phyloP scores from a whole-genome alignment of 2,888 invertebrate species.

The Liposcelis brunnea region DNA sequence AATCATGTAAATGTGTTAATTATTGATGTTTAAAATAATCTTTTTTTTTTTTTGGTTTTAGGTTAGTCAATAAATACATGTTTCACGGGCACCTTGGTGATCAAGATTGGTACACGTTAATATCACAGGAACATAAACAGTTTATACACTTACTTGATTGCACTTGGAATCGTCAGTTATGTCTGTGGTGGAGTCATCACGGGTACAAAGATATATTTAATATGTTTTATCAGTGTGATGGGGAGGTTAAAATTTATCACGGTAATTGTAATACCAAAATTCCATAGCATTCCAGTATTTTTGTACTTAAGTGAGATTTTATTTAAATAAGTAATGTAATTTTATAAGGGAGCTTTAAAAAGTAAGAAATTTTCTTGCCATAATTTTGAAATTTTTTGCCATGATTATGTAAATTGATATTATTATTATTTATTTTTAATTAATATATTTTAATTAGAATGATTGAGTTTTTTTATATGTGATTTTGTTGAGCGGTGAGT shows the following conservation, averaged over 20 bases:
- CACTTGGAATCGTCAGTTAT: constrained; percentile 64
- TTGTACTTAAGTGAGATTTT: no score
- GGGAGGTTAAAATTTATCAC: constrained; percentile 47
- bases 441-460: no score
- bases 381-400: no score
- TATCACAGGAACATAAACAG: constrained; percentile 45
- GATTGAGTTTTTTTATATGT: no score
- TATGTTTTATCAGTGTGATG: constrained; percentile 48
- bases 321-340: no score
- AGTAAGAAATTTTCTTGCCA: no score
- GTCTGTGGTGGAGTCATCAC: constrained; percentile 63
- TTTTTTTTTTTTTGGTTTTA: background rate
- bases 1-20: background rate
- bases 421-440: no score
- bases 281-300: constrained; percentile 23
- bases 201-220: constrained; percentile 56
- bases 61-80: background rate
- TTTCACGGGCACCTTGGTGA: constrained; percentile 56
- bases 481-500: no score
- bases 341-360: no score
- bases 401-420: no score
- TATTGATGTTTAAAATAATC: background rate
- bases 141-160: constrained; percentile 57
- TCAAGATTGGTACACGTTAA: constrained; percentile 39
- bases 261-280: constrained; percentile 59